Base-by-base conservation (phyloP, 1,140 invertebrate species). In the Hylaeus anthracinus region DNA sequence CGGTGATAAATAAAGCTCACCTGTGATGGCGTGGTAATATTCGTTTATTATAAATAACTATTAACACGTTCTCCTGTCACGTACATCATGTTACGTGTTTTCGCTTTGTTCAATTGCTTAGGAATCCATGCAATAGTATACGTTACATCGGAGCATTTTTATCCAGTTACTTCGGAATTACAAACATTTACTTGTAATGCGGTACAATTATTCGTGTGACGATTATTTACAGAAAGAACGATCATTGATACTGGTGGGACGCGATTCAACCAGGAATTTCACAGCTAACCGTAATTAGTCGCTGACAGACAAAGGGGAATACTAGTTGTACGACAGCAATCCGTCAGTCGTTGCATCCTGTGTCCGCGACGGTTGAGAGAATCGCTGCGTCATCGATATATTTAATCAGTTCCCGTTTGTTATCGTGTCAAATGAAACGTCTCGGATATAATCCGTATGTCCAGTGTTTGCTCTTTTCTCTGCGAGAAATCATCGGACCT, bases 31-130 rank as follows among this genome's bases (percentile, higher is more conserved):
- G 83, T 89, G 86, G 82, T 90, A 88, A 90, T 90, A 90, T 88
- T 91, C 77, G 84, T 91, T 90, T 90, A 91, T 91, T 90, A 91
- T 90, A 91, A 90, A 90, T 90, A 90, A 90, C 87, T 90, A 90
- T 89, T 84, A 88, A 90, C 88, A 90, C 88, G 80, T 88, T 89
- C 85, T 88, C 79, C 84, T 72, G 75, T 85, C 87, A 81, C 85
- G 85, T 88, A 85, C 86, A 89, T 88, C 72, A 79, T 63, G 66
- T 86, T 82, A 84, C 78, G 61, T 79, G 39, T 72, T 65, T 65
- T 79, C 26, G 63, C 39, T 82, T 72, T 12, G 61, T 72, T 78
- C 75, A 72, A 26, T 79, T 79, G 76, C 81, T 72, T 82, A 82
- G 81, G 76, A 82, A 82, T 82, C 81, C 81, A 82, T 82, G 76